Base-by-base conservation (phyloP, 2,797 vertebrate species). In the Acanthurus tractus region DNA sequence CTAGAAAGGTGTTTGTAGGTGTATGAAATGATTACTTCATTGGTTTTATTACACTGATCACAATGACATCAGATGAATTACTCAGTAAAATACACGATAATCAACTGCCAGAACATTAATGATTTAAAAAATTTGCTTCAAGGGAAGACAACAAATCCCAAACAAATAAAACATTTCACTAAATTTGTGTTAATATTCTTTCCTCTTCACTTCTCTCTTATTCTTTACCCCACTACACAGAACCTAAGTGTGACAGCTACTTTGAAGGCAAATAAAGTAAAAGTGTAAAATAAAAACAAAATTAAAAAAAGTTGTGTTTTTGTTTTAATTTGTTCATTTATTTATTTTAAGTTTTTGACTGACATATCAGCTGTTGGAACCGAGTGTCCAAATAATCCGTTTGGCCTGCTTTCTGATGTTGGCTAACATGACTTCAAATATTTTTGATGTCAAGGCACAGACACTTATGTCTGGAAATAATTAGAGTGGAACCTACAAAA, bases 21-120 rank as follows among this genome's bases (percentile, higher is more conserved):
- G 17, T 44, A 38, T 18, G 20, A 56, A 34, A 42, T 46, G 38
- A 73, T 56, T 8, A 50, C 25, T 25, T 70, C 10, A 76, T 8
- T 25, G 2, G 8, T 2, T 62, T 12, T 42, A 18, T 40, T 20
- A 58, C n/a, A 23, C 10, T 25, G 29, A 53, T 53, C 2, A 17
- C 15, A 54, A 6, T 38, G 10, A 54, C 68, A 55, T 68, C 11
- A 42, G 40, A 1, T 38, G 7, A 46, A 69, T 65, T 52, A 7
- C 29, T 29, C 52, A 10, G n/a, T 25, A 0, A 66, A 67, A 44
- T 8, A 48, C 14, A 46, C 0, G 20, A 14, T 15, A 54, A 8
- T 6, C n/a, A 78, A 45, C 22, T n/a, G 34, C 17, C n/a, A 63
- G 38, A 12, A 61, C 8, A 46, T 38, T 1, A 44, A 40, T 17